Evolutionary conservation across 1,140 invertebrate species (phyloP), one percentile per base, ranked within the genome.

Genomic region (Coboldia fuscipes): DNA sequence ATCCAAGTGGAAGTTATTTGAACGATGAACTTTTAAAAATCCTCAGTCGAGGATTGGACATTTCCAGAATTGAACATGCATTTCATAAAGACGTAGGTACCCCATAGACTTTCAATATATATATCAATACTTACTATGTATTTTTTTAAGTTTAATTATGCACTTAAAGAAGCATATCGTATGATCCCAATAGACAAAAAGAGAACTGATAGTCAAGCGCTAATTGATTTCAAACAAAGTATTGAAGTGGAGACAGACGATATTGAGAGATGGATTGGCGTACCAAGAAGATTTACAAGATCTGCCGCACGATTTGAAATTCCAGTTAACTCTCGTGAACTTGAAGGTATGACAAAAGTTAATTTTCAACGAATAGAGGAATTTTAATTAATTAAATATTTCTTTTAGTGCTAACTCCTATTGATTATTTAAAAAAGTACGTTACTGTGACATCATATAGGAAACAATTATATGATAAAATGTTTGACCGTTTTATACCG

Each of bases 271-370:
- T 55, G 52, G 45, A 45, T 63, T 10, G 61, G 60, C 30, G 50
- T 68, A 35, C 69, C 68, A 1, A 47, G 69, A 16, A 58, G 66
- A 13, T 74, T 72, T 48, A 63, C 65, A 0, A 60, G 70, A 33
- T 62, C 65, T 21, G 64, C 58, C 24, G 64, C 65, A 1, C 52
- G 71, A 38, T 74, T 75, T 41, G 69, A 73, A 49, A 46, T 75
- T 3, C 62, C 66, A 8, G 44, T 74, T 34, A 59, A 68, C 38
- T 60, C 65, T 28, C 42, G 51, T 28, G 59, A 58, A 37, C 46
- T 73, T 2, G 48, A 50, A 23, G 56, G 67, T 69, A 40, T 31
- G 42, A 48, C 12, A 34, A 10, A 29, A 31, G 0, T 7, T 19
- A 5, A 27, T 27, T 30, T 33, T 33, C 15, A 35, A 13, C n/a